Conservation (phyloP, 2,113 vertebrate species). For the Rhea americana region DNA sequence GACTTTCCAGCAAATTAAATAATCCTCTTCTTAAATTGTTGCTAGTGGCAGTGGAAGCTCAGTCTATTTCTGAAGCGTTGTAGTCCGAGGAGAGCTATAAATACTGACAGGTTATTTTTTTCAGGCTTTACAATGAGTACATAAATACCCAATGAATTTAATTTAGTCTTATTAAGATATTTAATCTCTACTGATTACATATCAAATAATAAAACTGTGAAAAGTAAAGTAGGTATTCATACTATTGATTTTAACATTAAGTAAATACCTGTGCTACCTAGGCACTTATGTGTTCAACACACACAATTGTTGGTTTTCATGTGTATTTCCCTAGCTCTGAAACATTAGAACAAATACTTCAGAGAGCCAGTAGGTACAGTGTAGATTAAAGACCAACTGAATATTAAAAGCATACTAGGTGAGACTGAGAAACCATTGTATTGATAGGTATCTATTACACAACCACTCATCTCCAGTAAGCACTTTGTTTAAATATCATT, state of each 20-base stretch:
- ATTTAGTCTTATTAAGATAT: constrained; percentile 61
- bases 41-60: background rate
- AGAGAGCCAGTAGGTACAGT: background rate
- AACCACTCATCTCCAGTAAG: constrained; percentile 56
- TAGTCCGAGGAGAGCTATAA: constrained; percentile 16
- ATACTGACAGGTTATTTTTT: constrained; percentile 25
- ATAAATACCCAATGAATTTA: constrained; percentile 67
- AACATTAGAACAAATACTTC: constrained; percentile 13
- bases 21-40: background rate
- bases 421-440: constrained; percentile 51
- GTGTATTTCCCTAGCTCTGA: background rate
- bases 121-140: constrained; percentile 36
- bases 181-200: constrained; percentile 58
- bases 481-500: constrained; percentile 39
- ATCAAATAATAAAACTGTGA: constrained; percentile 54
- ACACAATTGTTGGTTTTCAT: background rate
- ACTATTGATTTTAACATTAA: constrained; percentile 41
- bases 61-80: constrained; percentile 14
- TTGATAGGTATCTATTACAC: constrained; percentile 41
- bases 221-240: constrained; percentile 38
- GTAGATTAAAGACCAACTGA: constrained; percentile 44
- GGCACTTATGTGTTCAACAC: constrained; percentile 29
- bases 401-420: constrained; percentile 38
- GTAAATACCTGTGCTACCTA: constrained; percentile 21
- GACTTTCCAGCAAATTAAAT: constrained; percentile 39